Evolutionary conservation across 2,113 vertebrate genomes (phyloP), one percentile per base, ranked within the genome.

Genomic region (Sorex araneus): DNA sequence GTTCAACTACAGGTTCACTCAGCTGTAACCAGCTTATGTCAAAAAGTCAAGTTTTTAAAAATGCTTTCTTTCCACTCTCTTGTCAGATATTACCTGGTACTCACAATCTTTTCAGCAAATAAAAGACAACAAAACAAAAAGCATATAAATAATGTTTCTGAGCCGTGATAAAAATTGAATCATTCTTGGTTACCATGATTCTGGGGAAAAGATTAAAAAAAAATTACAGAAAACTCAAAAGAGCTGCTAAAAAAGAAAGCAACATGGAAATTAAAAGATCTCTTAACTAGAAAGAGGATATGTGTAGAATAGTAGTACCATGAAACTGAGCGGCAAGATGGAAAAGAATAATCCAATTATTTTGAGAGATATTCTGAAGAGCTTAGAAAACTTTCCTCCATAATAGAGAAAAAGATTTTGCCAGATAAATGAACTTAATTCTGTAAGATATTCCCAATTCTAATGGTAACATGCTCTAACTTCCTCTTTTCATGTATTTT

Each of bases 41-140:
- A 92, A 92, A 94, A 93, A 89, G 86, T 89, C 82, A 90, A 87
- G 11, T 94, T 92, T 86, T 86, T 94, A 96, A 94, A 95, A 95
- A 94, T 21, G 45, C 40, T 85, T 96, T 93, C 88, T 50, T 80
- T 91, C 54, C 25, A 87, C 45, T 74, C n/a, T 18, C 79, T 84
- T 88, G n/a, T 8, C 34, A 87, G 30, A 21, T 80, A 84, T 84
- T 87, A 92, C 32, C 28, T 27, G 12, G 16, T 79, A 86, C 1
- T 23, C 63, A 95, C 21, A 78, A 10, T 28, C 19, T 40, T 81
- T 77, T 54, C 50, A 90, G 18, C 18, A 93, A 78, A 50, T 80
- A 25, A 30, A 69, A 36, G 4, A 28, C 92, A 94, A 89, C 32
- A 71, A 71, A 43, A 75, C 34, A 57, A 45, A 91, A 21, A 82